Evolutionary conservation across 2,888 invertebrate species (phyloP).

Genomic region (Anoplius nigerrimus): DNA sequence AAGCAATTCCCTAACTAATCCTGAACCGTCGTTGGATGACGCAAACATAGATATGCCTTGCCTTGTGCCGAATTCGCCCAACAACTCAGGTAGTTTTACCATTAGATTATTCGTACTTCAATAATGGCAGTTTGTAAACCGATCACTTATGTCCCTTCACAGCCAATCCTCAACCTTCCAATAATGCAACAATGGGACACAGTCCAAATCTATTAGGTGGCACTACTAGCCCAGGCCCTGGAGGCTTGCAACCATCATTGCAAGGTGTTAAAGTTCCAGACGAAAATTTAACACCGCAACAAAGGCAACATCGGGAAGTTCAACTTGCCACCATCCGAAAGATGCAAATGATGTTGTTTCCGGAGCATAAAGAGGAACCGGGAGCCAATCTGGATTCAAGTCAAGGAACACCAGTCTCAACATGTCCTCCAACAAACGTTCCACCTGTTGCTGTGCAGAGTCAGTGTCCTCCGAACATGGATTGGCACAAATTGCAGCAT

Average conservation of each 20-base stretch:
- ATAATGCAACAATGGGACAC: slow-evolving; percentile 70
- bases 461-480: slow-evolving; percentile 78
- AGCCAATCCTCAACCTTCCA: slow-evolving; percentile 71
- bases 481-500: slow-evolving; percentile 94
- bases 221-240: slow-evolving; percentile 78
- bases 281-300: slow-evolving; percentile 97
- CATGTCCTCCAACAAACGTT: slow-evolving; percentile 65
- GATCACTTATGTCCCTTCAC: slow-evolving; percentile 23
- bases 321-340: slow-evolving; percentile 93
- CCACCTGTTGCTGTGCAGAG: slow-evolving; percentile 64
- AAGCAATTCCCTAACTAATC: slow-evolving; percentile 71
- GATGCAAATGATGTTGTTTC: slow-evolving; percentile 95
- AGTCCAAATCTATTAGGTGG: slow-evolving; percentile 72
- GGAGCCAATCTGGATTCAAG: slow-evolving; percentile 68
- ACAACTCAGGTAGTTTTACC: slow-evolving; percentile 65
- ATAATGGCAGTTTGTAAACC: too few species aligned
- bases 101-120: too few species aligned
- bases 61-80: slow-evolving; percentile 74
- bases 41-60: slow-evolving; percentile 75
- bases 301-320: slow-evolving; percentile 94
- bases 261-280: slow-evolving; percentile 93
- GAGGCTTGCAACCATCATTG: slow-evolving; percentile 79
- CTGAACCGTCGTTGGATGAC: slow-evolving; percentile 73
- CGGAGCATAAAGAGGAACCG: slow-evolving; percentile 80
- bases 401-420: slow-evolving; percentile 66